phyloP scores from a whole-genome alignment of 2,113 vertebrate genomes.

The Festucalex cinctus region DNA sequence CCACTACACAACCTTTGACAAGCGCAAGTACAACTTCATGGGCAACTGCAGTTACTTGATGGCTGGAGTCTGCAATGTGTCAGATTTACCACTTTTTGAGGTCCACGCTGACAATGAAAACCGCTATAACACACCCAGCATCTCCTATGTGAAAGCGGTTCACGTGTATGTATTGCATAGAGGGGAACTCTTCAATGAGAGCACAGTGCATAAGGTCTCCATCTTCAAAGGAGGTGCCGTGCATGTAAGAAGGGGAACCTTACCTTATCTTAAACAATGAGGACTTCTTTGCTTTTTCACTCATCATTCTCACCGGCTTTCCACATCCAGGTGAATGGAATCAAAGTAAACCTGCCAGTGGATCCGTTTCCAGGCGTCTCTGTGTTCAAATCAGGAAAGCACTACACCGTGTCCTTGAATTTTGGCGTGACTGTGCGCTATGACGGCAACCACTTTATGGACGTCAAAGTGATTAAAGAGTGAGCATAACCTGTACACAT shows the following conservation, averaged over 20 bases:
- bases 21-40: conserved; percentile 70
- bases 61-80: conserved; percentile 64
- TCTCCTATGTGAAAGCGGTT: conserved; percentile 74
- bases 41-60: conserved; percentile 78
- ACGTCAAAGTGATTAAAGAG: conserved; percentile 74
- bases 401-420: conserved; percentile 53
- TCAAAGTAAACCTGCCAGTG: conserved; percentile 53
- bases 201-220: conserved; percentile 71
- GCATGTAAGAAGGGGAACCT: conserved; percentile 57
- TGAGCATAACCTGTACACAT: conserved; percentile 46
- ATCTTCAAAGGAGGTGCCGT: conserved; percentile 72
- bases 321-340: conserved; percentile 54
- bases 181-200: conserved; percentile 3
- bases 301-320: neutral
- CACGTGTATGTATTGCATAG: conserved; percentile 61
- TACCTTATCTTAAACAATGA: too few relatives aligned
- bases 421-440: conserved; percentile 75
- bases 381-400: conserved; percentile 57
- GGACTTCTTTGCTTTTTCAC: too few relatives aligned
- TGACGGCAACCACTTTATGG: conserved; percentile 73
- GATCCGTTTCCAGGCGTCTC: conserved; percentile 35
- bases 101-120: conserved; percentile 74
- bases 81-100: conserved; percentile 56
- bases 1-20: conserved; percentile 77
- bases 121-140: conserved; percentile 57